Evolutionary conservation across 2,113 vertebrate genomes (phyloP).

Genomic region (Archilochus colubris): DNA sequence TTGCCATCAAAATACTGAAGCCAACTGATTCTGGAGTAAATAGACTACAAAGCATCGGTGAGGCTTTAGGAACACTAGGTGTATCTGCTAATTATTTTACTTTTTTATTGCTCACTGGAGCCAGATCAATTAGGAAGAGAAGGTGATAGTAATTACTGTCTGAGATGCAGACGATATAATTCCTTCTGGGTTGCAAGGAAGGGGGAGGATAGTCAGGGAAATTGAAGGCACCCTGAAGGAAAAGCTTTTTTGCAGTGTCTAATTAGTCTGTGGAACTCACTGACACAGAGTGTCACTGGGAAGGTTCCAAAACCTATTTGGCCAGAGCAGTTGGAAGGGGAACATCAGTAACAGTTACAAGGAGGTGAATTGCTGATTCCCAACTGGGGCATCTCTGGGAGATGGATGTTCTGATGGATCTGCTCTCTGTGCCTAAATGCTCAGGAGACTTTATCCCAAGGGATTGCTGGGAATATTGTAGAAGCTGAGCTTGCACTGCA

Average conservation of each 20-base stretch:
- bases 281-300: neutral
- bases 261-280: constrained; percentile 38
- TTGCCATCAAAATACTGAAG: neutral
- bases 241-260: constrained; percentile 13
- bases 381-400: neutral
- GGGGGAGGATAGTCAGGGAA: neutral
- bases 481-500: neutral
- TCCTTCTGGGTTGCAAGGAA: constrained; percentile 42
- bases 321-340: neutral
- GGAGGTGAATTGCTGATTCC: neutral
- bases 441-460: neutral
- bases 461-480: neutral
- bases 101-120: constrained; percentile 57
- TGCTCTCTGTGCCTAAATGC: accelerated
- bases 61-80: neutral
- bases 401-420: neutral
- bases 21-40: neutral
- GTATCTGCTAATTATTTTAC: constrained; percentile 66
- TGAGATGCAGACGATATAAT: constrained; percentile 34
- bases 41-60: constrained; percentile 15
- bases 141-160: constrained; percentile 64
- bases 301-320: constrained; percentile 29
- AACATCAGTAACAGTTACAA: neutral
- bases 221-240: constrained; percentile 3
- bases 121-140: constrained; percentile 54